phyloP scores from a whole-genome alignment of 2,113 vertebrate species.

The Pteropus alecto region DNA sequence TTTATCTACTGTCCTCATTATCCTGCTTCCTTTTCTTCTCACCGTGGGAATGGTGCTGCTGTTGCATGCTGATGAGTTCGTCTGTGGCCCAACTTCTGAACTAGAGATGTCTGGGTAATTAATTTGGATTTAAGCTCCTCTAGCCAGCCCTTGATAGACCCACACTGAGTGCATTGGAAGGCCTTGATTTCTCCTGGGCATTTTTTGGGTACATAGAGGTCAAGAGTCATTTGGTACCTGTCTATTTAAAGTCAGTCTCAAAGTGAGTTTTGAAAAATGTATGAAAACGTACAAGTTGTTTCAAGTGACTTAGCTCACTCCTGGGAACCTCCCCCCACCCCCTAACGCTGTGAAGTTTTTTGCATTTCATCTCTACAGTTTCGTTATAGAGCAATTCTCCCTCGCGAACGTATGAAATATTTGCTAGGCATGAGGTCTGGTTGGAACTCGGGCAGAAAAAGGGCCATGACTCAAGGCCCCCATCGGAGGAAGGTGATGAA shows the following conservation, averaged over 20 bases:
- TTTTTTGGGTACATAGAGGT: conserved; percentile 45
- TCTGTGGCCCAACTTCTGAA: conserved; percentile 54
- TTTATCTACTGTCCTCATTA: conserved; percentile 65
- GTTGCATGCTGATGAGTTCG: conserved; percentile 62
- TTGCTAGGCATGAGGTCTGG: neutral
- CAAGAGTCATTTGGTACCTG: conserved; percentile 44
- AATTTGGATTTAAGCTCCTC: conserved; percentile 57
- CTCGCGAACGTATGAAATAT: neutral
- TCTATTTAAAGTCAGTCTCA: conserved; percentile 47
- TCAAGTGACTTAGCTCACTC: conserved; percentile 31
- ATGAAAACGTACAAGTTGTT: conserved; percentile 45
- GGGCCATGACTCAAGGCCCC: neutral
- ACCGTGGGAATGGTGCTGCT: neutral
- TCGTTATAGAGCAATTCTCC: neutral
- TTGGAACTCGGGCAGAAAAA: neutral
- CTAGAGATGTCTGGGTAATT: conserved; percentile 45
- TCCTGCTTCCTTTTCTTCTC: conserved; percentile 36
- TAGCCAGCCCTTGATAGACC: conserved; percentile 32
- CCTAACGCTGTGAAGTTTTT: neutral
- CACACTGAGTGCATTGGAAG: neutral
- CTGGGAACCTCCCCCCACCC: neutral
- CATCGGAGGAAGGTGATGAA: neutral
- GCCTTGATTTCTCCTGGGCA: conserved; percentile 46
- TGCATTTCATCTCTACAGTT: neutral
- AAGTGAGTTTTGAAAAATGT: conserved; percentile 59